These are phyloP conservation scores for Xerus inauris DNA, from an alignment of 2,113 vertebrate species.

Conservation along the genomic window DNA sequence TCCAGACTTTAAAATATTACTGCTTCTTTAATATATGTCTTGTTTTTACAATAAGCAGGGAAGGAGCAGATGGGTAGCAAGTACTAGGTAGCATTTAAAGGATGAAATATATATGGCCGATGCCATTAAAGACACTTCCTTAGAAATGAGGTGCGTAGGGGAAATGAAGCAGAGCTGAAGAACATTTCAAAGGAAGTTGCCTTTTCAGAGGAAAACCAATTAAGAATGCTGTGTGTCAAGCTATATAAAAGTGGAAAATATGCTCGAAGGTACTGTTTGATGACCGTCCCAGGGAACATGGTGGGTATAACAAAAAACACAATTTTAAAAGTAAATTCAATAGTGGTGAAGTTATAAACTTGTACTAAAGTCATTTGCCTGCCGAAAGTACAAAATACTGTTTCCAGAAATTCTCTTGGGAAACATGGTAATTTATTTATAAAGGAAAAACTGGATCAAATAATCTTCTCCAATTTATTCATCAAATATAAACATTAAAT, in stretches of 20 bases:
- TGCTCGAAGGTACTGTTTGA: not conserved
- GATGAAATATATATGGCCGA: not conserved
- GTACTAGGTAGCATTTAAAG: not conserved
- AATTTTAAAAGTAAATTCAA: slow-evolving; percentile 42
- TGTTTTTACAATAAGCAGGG: not conserved
- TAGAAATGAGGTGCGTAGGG: not conserved
- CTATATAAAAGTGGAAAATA: slow-evolving; percentile 26
- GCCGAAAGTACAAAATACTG: not conserved
- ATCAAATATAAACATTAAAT: not conserved
- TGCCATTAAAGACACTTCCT: not conserved
- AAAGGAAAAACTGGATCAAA: not conserved
- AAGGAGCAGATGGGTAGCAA: not conserved
- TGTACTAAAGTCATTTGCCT: not conserved
- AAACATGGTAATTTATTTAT: not conserved
- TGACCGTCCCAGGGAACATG: not conserved
- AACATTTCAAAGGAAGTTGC: slow-evolving; percentile 11
- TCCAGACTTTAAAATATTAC: not conserved
- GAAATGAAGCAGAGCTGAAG: not conserved
- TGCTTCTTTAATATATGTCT: not conserved
- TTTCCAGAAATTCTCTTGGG: not conserved
- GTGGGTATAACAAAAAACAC: slow-evolving; percentile 7
- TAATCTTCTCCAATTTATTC: not conserved
- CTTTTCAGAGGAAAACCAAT: slow-evolving; percentile 28
- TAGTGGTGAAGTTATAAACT: not conserved
- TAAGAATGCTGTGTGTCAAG: not conserved